A percentile compares a stretch with the other conserved stretches of the same genome.
Evolutionary conservation across 2,888 invertebrate genomes (phyloP).

Genomic region (Orthonychiurus folsomi): DNA sequence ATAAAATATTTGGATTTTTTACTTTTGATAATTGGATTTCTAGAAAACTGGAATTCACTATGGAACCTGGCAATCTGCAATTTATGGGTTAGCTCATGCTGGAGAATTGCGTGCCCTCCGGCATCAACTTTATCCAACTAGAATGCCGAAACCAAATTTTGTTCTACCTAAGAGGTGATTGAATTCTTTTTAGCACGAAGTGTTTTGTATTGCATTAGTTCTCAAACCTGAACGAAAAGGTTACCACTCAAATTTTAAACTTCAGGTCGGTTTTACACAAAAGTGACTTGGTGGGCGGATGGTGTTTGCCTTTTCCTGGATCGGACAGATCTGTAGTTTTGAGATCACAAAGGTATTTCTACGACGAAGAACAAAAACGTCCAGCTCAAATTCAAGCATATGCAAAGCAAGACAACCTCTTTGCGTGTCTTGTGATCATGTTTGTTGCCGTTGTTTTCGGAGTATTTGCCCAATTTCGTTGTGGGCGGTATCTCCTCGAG

Average conservation of each 20-base stretch:
- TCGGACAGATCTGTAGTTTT: constrained; percentile 72
- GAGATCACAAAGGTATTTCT: constrained; percentile 69
- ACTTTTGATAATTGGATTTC: constrained; percentile 16
- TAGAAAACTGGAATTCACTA: constrained; percentile 58
- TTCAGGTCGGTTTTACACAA: constrained; percentile 51
- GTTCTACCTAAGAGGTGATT: too few species aligned
- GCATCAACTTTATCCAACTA: constrained; percentile 56
- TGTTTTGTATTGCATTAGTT: neutral
- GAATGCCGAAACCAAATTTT: constrained; percentile 56
- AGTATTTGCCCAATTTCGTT: constrained; percentile 54
- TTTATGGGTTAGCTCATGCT: constrained; percentile 62
- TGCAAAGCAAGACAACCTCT: constrained; percentile 51
- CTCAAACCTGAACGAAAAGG: too few species aligned
- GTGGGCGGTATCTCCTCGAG: constrained; percentile 57
- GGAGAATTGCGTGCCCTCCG: constrained; percentile 59
- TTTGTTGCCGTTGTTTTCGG: constrained; percentile 56
- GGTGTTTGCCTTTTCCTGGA: constrained; percentile 49
- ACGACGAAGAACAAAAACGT: constrained; percentile 56
- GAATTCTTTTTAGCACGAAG: neutral
- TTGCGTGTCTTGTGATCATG: constrained; percentile 48
- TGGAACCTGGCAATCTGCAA: constrained; percentile 82
- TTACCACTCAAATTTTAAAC: too few species aligned
- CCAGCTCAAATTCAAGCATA: constrained; percentile 75
- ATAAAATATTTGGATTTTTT: neutral
- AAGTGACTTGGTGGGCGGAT: constrained; percentile 42